Evolutionary conservation across 1,140 invertebrate species (phyloP).

Genomic region (Phocides pigmalion): DNA sequence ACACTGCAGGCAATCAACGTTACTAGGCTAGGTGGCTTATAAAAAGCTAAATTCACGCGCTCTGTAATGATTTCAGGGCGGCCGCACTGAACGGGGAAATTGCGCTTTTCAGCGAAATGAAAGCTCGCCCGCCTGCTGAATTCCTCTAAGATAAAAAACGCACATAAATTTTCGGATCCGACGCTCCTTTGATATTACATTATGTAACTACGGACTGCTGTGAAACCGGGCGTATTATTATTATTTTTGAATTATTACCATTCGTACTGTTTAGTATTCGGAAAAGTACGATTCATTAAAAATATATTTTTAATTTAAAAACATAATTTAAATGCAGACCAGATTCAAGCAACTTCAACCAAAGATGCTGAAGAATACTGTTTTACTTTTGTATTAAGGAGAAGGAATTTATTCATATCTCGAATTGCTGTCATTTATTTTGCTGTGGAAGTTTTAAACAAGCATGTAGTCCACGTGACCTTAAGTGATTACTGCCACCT

Average conservation of each 20-base stretch:
- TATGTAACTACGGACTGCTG: constrained; percentile 41
- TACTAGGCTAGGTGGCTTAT: constrained; percentile 20
- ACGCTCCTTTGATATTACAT: constrained; percentile 56
- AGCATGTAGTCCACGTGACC: too few species aligned
- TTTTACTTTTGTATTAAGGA: too few species aligned
- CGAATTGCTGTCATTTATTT: too few species aligned
- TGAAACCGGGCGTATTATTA: constrained; percentile 19
- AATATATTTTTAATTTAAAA: too few species aligned
- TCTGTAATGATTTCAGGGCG: constrained; percentile 75
- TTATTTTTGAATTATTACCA: constrained; percentile 19
- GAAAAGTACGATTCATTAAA: too few species aligned
- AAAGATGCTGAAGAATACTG: too few species aligned
- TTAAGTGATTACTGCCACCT: too few species aligned
- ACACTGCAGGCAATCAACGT: constrained; percentile 21
- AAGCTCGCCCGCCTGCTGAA: constrained; percentile 65
- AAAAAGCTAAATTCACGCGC: constrained; percentile 38
- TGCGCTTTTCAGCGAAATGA: constrained; percentile 79
- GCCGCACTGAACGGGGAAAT: constrained; percentile 76
- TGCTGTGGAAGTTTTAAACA: too few species aligned
- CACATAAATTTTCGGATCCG: constrained; percentile 63
- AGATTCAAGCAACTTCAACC: too few species aligned
- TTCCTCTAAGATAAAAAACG: constrained; percentile 70
- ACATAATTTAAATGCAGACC: too few species aligned
- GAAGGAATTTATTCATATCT: too few species aligned
- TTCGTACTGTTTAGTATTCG: background rate